These are phyloP conservation scores for Nannobrachium achirus DNA, from an alignment of 2,113 vertebrate genomes.

Conservation along the genomic window DNA sequence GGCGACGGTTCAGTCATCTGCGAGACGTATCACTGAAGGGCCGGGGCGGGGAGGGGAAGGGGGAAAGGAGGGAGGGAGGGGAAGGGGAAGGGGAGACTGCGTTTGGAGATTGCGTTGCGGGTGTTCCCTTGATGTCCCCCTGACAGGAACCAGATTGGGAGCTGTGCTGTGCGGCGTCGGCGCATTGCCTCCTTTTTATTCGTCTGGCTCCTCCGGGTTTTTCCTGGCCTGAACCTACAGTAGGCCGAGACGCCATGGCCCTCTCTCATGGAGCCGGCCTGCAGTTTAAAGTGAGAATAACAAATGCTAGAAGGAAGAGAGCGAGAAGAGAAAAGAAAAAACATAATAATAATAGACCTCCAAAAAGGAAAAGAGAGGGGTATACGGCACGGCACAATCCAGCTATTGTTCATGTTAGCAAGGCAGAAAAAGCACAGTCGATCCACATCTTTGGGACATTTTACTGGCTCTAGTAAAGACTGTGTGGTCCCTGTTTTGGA, in stretches of 20 bases:
- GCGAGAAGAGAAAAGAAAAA: slow-evolving; percentile 47
- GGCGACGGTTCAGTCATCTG: slow-evolving; percentile 83
- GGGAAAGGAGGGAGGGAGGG: slow-evolving; percentile 43
- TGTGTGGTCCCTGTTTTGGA: slow-evolving; percentile 75
- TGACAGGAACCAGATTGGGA: slow-evolving; percentile 85
- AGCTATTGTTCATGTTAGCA: slow-evolving; percentile 74
- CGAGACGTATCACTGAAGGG: slow-evolving; percentile 79
- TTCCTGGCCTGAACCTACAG: slow-evolving; percentile 75
- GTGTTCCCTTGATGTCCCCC: slow-evolving; percentile 85
- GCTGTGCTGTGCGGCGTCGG: slow-evolving; percentile 70
- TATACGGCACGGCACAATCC: slow-evolving; percentile 66
- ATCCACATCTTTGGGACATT: slow-evolving; percentile 71
- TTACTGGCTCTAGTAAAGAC: slow-evolving; percentile 77
- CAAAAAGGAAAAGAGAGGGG: slow-evolving; percentile 66
- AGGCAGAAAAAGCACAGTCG: slow-evolving; percentile 64
- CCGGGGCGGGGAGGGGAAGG: slow-evolving; percentile 58
- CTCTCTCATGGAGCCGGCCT: slow-evolving; percentile 74
- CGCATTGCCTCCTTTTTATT: slow-evolving; percentile 78
- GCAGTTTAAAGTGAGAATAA: slow-evolving; percentile 80
- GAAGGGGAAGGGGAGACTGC: slow-evolving; percentile 59
- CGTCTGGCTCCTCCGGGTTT: slow-evolving; percentile 82
- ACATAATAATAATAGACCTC: slow-evolving; percentile 65
- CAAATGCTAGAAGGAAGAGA: slow-evolving; percentile 64
- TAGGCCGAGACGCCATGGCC: slow-evolving; percentile 73
- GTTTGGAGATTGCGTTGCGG: slow-evolving; percentile 84